Evolutionary conservation across 35 echinoderm and acorn worm species (phyloP), one percentile per base, ranked within the genome.

Genomic region (Patiria miniata): DNA sequence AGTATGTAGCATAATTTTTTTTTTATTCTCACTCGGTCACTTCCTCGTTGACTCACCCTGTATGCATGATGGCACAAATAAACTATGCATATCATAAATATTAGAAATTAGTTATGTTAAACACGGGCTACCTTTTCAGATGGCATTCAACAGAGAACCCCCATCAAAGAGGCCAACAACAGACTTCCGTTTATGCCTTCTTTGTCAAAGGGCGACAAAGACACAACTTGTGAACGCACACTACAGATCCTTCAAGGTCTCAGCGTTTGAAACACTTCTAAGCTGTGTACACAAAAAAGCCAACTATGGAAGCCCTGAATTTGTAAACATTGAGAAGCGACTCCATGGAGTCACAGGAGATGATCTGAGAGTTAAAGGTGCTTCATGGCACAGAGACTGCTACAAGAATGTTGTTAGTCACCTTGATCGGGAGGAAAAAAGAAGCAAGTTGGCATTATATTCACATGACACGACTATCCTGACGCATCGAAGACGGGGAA

Each of bases 371-470:
- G 38, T 18, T 39, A 51, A 83, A 17, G 56, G 56, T 26, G 81
- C 42, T 33, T 54, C 40, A 54, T 83, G 81, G 81, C 81, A 83
- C 51, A 83, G 52, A 83, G n/a, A 56, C 40, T 83, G 81, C 81
- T 56, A 52, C 37, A 83, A 53, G 56, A 51, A 47, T 18, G 36
- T 51, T 47, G 32, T 47, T 50, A 52, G 40, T 18, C 52, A 83
- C 52, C 26, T 83, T 30, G 81, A 83, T 17, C 52, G 81, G 56
- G 81, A 83, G 8, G 52, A 50, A 51, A 54, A 16, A 22, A 44
- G 81, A 44, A n/a, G 52, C 39, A 55, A 33, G 40, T 21, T 51
- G 23, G 81, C 81, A 54, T 19, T 83, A 15, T 21, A n/a, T 53
- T 53, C 16, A 52, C 39, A 83, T 30, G 50, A 83, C 5, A 52